phyloP scores from a whole-genome alignment of 1,140 invertebrate genomes.

The Scaptodrosophila lebanonensis region DNA sequence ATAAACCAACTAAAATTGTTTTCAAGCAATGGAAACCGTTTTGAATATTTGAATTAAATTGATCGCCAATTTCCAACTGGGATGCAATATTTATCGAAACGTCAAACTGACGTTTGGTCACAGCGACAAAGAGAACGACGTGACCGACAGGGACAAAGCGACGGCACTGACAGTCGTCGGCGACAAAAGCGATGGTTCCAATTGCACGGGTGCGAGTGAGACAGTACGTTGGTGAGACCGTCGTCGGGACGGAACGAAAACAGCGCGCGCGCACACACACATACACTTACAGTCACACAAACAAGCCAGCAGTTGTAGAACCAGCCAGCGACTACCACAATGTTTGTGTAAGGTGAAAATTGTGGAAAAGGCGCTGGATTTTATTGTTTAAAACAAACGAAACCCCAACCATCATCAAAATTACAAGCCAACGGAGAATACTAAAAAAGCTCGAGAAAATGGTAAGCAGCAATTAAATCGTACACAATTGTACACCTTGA shows the following conservation, averaged over 20 bases:
- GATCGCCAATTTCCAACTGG: constrained; percentile 52
- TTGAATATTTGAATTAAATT: too few species aligned
- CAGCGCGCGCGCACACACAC: constrained; percentile 27
- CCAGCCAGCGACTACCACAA: constrained; percentile 50
- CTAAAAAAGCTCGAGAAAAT: constrained; percentile 60
- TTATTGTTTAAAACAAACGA: constrained; percentile 19
- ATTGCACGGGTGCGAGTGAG: constrained; percentile 31
- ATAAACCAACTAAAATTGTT: constrained; percentile 3
- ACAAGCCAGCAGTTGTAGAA: constrained; percentile 18
- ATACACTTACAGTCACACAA: constrained; percentile 5
- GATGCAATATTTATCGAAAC: constrained; percentile 28
- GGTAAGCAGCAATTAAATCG: constrained; percentile 33
- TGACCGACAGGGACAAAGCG: too few species aligned
- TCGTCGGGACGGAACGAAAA: constrained; percentile 45
- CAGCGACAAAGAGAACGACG: constrained; percentile 55
- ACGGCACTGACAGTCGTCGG: constrained; percentile 37
- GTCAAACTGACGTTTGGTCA: constrained; percentile 57
- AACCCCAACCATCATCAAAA: constrained; percentile 49
- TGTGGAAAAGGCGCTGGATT: constrained; percentile 52
- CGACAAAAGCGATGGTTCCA: constrained; percentile 21
- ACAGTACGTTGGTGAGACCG: constrained; percentile 56
- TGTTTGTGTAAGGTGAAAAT: constrained; percentile 55
- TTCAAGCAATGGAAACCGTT: too few species aligned
- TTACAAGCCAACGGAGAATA: constrained; percentile 57
- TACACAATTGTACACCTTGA: constrained; percentile 5